Percentiles rank a stretch among this genome's conserved stretches.
Evolutionary conservation across 2,113 vertebrate species (phyloP).

Genomic region (Daboia siamensis): DNA sequence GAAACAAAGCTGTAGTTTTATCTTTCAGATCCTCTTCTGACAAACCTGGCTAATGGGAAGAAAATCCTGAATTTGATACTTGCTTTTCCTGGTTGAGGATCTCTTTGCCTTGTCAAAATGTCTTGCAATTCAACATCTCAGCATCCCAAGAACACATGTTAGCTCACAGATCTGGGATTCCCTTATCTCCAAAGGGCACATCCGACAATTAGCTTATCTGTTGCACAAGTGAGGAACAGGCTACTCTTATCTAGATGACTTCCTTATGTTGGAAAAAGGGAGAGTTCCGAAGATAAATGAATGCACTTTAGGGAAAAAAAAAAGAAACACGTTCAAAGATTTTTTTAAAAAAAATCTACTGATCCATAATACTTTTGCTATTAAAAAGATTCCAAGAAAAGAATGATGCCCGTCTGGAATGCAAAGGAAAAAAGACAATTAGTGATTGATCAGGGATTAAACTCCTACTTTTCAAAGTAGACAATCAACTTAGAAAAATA

Average conservation of each 20-base stretch:
- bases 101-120: slow-evolving; percentile 16
- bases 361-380: neutral
- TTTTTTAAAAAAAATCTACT: neutral
- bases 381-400: neutral
- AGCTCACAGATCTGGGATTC: slow-evolving; percentile 55
- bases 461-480: neutral
- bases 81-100: neutral
- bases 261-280: slow-evolving; percentile 37
- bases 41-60: fast-evolving
- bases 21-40: neutral
- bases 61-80: neutral
- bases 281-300: slow-evolving; percentile 3
- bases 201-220: slow-evolving; percentile 71
- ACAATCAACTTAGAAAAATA: no score
- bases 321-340: neutral
- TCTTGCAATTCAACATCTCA: neutral
- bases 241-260: slow-evolving; percentile 59
- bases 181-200: slow-evolving; percentile 67
- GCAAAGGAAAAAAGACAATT: no score
- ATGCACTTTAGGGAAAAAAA: neutral
- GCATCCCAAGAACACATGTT: slow-evolving; percentile 59
- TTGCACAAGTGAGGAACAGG: slow-evolving; percentile 57
- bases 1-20: neutral
- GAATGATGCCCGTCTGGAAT: neutral
- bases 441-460: neutral